A percentile compares a stretch with the other conserved stretches of the same genome.
Conservation (phyloP, 1,140 invertebrate genomes). For the Anadara kagoshimensis region DNA sequence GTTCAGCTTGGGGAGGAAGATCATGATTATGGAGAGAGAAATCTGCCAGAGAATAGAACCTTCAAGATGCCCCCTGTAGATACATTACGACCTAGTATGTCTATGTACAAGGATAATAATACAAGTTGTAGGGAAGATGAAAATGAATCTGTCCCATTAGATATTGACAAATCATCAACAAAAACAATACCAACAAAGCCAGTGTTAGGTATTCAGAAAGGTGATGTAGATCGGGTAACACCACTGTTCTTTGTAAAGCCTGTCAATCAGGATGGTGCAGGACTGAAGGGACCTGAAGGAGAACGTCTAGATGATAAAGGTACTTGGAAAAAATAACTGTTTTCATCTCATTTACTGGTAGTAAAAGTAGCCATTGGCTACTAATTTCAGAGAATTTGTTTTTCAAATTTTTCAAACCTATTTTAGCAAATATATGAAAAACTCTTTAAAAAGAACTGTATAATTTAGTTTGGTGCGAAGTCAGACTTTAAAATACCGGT, state of each 20-base stretch:
- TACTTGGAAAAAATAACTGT: slow-evolving; percentile 36
- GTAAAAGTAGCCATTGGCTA: too few relatives aligned
- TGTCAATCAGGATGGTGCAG: slow-evolving; percentile 64
- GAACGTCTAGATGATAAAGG: slow-evolving; percentile 68
- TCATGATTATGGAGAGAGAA: slow-evolving; percentile 20
- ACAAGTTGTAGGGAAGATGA: not conserved
- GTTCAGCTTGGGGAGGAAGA: slow-evolving; percentile 6
- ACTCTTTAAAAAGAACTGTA: not conserved
- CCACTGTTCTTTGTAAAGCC: slow-evolving; percentile 68
- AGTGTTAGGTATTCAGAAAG: slow-evolving; percentile 59
- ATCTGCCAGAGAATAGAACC: slow-evolving; percentile 36
- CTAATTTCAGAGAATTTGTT: not conserved
- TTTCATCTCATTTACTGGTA: too few relatives aligned
- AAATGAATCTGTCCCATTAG: not conserved
- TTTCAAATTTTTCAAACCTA: not conserved
- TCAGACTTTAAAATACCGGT: too few relatives aligned
- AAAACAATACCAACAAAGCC: slow-evolving; percentile 48
- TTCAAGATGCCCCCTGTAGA: slow-evolving; percentile 37
- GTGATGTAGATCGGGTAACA: slow-evolving; percentile 52
- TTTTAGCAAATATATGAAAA: not conserved
- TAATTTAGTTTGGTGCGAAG: too few relatives aligned
- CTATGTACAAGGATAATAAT: too few relatives aligned
- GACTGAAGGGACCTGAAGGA: slow-evolving; percentile 56
- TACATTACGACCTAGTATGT: slow-evolving; percentile 10
- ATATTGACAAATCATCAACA: slow-evolving; percentile 3